Base-by-base conservation (phyloP, 2,888 invertebrate species). In the Furcula furcula region DNA sequence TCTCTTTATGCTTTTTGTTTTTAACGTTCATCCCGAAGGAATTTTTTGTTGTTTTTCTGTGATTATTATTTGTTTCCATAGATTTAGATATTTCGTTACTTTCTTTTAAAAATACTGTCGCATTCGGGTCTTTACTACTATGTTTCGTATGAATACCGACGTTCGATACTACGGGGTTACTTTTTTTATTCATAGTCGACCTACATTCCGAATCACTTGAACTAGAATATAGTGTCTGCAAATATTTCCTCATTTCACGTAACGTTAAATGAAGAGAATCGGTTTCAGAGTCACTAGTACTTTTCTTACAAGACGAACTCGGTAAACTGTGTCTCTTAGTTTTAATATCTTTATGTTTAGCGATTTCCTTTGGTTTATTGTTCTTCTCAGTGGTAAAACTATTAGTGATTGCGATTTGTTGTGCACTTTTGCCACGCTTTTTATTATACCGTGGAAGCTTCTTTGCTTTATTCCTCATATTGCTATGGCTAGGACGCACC, bases 211-310 rank as follows among this genome's bases (percentile, higher is more conserved):
- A 93, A 64, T 94, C 93, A 61, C 93, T 93, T 28, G 93, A 93
- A 74, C 93, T 93, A 19, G 95, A 94, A 72, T 95, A 95, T 25
- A 96, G 85, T 4, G 94, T 95, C 52, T 95, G 94, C 60, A 96
- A 90, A 74, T 95, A 95, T 63, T 94, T 94, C 46, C 95, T 91
- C 66, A 96, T 95, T 81, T 96, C 95, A 55, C 94, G 93, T 36
- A 96, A 80, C 6, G 96, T 95, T 92, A 96, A 93, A 72, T 96
- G 96, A 45, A 95, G 91, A 2, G 87, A 81, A 69, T 96, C 96
- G 2, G 91, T 90, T 34, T 90, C 90, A 30, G 91, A 91, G 43
- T 91, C 92, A 9, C 89, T 81, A 13, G 64, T 57, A 48, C 76
- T 86, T 47, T 85, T 90, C 46, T 89, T 90, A 26, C 84, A 86